Base-by-base conservation (phyloP, 2,888 invertebrate species). In the Carabus problematicus region DNA sequence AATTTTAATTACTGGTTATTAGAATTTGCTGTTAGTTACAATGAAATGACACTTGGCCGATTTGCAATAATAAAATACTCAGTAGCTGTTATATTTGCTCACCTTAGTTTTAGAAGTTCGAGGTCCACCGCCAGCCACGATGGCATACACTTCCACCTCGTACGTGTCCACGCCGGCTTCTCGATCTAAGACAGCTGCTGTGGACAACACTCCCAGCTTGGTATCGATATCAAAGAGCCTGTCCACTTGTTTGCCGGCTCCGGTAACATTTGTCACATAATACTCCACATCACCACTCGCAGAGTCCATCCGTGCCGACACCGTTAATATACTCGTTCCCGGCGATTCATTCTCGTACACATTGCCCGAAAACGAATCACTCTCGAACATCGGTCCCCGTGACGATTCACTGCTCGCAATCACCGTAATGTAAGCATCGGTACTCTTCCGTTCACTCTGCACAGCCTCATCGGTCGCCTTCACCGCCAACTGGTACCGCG, bases 401-500 rank as follows among this genome's bases (percentile, higher is more conserved):
- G 74, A 76, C 63, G 85, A 86, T 52, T 85, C 84, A 40, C 88
- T 87, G 9, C 89, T 87, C 72, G 92, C 88, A 70, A 95, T 90
- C 67, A 96, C 86, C 4, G 93, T 95, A 55, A 96, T 85, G 78
- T 94, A 93, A 0, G 93, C 91, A 80, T 96, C 95, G 1, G 94
- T 91, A 72, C 93, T 93, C 81, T 91, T 90, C 71, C 95, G 87
- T 79, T 95, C 95, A 74, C 91, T 91, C 77, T 95, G 90, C 1
- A 94, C 94, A 0, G 95, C 96, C 80, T 95, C 95, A 80, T 96
- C 96, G 8, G 95, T 94, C 3, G 95, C 96, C 76, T 94, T 90
- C 54, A 96, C 89, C 0, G 92, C 91, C 49, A 96, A 84, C 76
- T 91, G 91, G 84, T 94, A 95, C 63, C 91, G 87, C 0, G 91